Base-by-base conservation (phyloP, 2,797 vertebrate species). In the Okamejei kenojei region DNA sequence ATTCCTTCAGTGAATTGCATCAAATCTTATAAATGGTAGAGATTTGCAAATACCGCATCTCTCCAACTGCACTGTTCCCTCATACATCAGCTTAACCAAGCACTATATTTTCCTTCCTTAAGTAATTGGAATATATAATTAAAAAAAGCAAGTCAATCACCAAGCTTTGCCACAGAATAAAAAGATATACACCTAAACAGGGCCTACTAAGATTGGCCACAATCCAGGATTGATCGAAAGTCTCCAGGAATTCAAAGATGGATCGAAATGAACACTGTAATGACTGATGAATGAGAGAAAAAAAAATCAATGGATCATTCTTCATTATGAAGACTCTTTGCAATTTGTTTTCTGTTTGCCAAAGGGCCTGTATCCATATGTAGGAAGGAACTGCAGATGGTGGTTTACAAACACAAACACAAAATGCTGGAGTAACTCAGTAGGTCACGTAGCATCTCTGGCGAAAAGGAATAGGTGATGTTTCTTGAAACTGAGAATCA, bases 51-150 rank as follows among this genome's bases (percentile, higher is more conserved):
- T 29, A 1, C 1, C 7, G 54, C 21, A 23, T 0, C 21, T 26
- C 80, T 58, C 58, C 15, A 79, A 78, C 2, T 35, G 32, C 17
- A 35, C n/a, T n/a, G 77, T 35, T 1, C 32, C 77, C 17, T 15
- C 77, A 32, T 35, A 58, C 29, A 13, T 35, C 78, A 32, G 77
- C 21, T 1, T n/a, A 54, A 13, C 11, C 7, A 7, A 11, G 1
- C 23, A 26, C 7, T 84, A 58, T 54, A 61, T 58, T 29, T 84
- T 29, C 9, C 29, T 78, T 78, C 76, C n/a, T 78, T 45, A 81
- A 81, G 21, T 82, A 54, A 82, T 82, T 82, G 80, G 54, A 82
- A 29, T 58, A 82, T 82, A 58, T 35, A 82, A 82, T 58, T 23
- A 29, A 26, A 54, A 54, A 26, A 35, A 82, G 21, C 17, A 29